A percentile compares a stretch with the other conserved stretches of the same genome.
Conservation (phyloP, 2,888 invertebrate species). For the Artemia sinica region DNA sequence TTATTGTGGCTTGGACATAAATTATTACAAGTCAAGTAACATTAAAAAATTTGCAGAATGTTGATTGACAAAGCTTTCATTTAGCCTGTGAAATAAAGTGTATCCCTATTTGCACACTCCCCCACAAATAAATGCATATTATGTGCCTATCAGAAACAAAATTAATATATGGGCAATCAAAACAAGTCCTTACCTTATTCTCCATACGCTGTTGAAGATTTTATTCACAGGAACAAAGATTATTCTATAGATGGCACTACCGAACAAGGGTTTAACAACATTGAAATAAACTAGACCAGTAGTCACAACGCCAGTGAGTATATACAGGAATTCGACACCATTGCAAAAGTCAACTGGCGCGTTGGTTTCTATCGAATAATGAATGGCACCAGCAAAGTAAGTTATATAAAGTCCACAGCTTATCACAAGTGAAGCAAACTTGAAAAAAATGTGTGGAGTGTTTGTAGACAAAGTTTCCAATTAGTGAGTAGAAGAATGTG, state of each 20-base stretch:
- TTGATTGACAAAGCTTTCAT: no score
- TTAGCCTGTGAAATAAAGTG: no score
- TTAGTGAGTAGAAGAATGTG: slow-evolving; percentile 16
- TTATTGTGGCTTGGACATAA: no score
- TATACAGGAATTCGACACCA: slow-evolving; percentile 53
- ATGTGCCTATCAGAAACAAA: no score
- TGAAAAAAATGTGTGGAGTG: slow-evolving; percentile 9
- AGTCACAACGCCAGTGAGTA: slow-evolving; percentile 43
- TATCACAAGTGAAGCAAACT: slow-evolving; percentile 12
- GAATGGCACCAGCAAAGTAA: slow-evolving; percentile 19
- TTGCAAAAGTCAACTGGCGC: slow-evolving; percentile 36
- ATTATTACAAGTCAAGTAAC: no score
- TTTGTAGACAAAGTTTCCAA: slow-evolving; percentile 16
- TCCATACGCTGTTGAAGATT: slow-evolving; percentile 24
- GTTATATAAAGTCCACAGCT: slow-evolving; percentile 18
- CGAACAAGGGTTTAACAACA: slow-evolving; percentile 42
- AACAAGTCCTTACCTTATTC: slow-evolving; percentile 21
- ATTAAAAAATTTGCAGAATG: no score
- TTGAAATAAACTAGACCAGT: slow-evolving; percentile 45
- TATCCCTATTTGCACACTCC: no score
- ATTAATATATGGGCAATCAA: no score
- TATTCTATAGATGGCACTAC: slow-evolving; percentile 32
- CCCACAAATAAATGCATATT: no score
- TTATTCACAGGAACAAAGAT: slow-evolving; percentile 22
- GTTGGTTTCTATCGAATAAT: slow-evolving; percentile 15